Percentiles rank a stretch among this genome's conserved stretches.
Evolutionary conservation across 1,140 invertebrate species (phyloP).

Genomic region (Drosophila micromelanica): DNA sequence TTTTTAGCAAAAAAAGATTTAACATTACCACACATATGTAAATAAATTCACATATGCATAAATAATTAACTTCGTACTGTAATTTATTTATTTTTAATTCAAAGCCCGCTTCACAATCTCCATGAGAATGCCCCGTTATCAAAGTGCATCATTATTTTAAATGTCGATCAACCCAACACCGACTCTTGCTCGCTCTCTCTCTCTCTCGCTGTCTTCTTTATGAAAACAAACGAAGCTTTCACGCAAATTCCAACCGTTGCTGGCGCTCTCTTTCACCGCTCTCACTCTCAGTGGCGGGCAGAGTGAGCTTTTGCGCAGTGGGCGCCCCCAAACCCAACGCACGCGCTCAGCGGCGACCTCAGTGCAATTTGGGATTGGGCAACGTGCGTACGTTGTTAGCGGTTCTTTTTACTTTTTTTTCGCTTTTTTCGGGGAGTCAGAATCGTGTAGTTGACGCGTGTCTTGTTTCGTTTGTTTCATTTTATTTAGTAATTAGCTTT

Average conservation of each 20-base stretch:
- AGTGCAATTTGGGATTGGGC: slow-evolving; percentile 34
- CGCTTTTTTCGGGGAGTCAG: slow-evolving; percentile 5
- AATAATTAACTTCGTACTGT: too few relatives aligned
- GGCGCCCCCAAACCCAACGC: slow-evolving; percentile 33
- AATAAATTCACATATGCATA: too few relatives aligned
- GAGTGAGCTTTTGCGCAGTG: slow-evolving; percentile 29
- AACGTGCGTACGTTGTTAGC: slow-evolving; percentile 39
- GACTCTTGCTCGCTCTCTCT: neutral
- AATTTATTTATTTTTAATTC: neutral
- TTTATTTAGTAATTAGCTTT: slow-evolving; percentile 39
- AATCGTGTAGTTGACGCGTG: slow-evolving; percentile 31
- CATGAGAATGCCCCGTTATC: slow-evolving; percentile 5
- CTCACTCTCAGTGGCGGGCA: slow-evolving; percentile 1
- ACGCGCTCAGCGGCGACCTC: slow-evolving; percentile 20
- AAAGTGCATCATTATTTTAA: slow-evolving; percentile 5
- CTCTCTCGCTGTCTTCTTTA: neutral
- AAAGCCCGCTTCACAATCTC: neutral
- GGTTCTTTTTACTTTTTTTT: slow-evolving; percentile 18
- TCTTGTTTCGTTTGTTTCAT: neutral
- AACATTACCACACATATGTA: too few relatives aligned
- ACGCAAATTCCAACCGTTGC: slow-evolving; percentile 8
- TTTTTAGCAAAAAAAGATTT: too few relatives aligned
- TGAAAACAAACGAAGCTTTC: slow-evolving; percentile 13
- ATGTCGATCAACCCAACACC: slow-evolving; percentile 7
- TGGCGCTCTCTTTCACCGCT: slow-evolving; percentile 1